Evolutionary conservation across 2,113 vertebrate genomes (phyloP).

Genomic region (Ammodytes dubius): DNA sequence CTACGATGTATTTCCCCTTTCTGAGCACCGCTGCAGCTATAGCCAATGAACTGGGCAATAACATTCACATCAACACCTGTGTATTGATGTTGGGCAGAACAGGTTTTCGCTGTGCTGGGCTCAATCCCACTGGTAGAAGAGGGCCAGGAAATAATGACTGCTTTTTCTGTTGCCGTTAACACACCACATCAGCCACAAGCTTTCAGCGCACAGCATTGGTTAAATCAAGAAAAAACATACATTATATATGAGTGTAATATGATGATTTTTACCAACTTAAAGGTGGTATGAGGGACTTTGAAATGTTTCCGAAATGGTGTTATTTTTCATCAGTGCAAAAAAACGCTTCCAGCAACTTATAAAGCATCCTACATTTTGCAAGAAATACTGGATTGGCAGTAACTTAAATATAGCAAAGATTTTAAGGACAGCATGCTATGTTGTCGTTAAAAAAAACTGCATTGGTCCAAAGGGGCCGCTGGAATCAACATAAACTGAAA

Average conservation of each 20-base stretch:
- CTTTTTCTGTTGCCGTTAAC: neutral
- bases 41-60: neutral
- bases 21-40: neutral
- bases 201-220: neutral
- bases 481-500: too few relatives aligned
- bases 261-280: neutral
- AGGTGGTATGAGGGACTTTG: too few relatives aligned
- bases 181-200: neutral
- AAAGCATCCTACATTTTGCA: too few relatives aligned
- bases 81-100: constrained; percentile 7
- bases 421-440: too few relatives aligned
- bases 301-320: too few relatives aligned
- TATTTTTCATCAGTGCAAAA: too few relatives aligned
- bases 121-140: neutral
- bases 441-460: too few relatives aligned
- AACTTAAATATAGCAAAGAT: too few relatives aligned
- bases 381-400: too few relatives aligned
- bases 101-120: neutral
- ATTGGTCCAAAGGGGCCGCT: too few relatives aligned
- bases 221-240: neutral
- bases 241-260: neutral
- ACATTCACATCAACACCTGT: constrained; percentile 7
- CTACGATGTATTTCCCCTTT: neutral
- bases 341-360: too few relatives aligned
- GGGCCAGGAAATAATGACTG: constrained; percentile 21